phyloP scores from a whole-genome alignment of 2,888 invertebrate species.

The Lepidocyrtinus sp. region DNA sequence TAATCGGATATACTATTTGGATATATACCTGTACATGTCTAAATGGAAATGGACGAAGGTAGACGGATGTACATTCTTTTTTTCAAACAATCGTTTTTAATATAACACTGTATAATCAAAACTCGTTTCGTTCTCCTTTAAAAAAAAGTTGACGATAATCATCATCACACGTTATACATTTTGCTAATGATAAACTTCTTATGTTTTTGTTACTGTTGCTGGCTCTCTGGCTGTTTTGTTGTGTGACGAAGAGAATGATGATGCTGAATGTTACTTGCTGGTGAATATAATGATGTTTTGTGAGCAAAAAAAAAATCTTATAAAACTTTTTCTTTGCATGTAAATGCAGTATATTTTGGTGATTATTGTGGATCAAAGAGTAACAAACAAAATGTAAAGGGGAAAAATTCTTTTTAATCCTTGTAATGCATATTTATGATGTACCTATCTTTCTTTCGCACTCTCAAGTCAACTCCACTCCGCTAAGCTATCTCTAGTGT shows the following conservation, averaged over 20 bases:
- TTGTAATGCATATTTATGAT: constrained; percentile 7
- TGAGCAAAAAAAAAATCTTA: constrained; percentile 12
- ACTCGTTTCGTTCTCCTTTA: constrained; percentile 18
- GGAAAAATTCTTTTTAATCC: constrained; percentile 8
- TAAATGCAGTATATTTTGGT: constrained; percentile 3
- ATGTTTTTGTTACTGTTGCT: constrained; percentile 15
- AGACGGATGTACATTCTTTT: constrained; percentile 20
- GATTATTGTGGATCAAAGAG: constrained; percentile 12
- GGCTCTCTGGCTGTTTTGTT: background rate
- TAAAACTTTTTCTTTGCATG: constrained; percentile 7
- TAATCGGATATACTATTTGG: constrained; percentile 1
- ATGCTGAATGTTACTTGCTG: constrained; percentile 7
- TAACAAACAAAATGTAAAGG: background rate
- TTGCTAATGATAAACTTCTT: constrained; percentile 1
- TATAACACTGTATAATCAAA: constrained; percentile 9
- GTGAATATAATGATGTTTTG: too few species aligned
- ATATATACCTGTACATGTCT: constrained; percentile 15
- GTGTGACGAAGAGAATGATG: constrained; percentile 3
- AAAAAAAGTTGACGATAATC: constrained; percentile 4
- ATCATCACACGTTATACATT: background rate
- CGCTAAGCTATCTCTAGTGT: constrained; percentile 15
- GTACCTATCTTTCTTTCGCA: constrained; percentile 15
- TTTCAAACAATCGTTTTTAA: constrained; percentile 15
- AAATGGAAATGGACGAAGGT: constrained; percentile 19
- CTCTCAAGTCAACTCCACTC: too few species aligned